A percentile compares a stretch with the other conserved stretches of the same genome.
Evolutionary conservation across 2,113 vertebrate species (phyloP).

Genomic region (Pygoscelis antarcticus): DNA sequence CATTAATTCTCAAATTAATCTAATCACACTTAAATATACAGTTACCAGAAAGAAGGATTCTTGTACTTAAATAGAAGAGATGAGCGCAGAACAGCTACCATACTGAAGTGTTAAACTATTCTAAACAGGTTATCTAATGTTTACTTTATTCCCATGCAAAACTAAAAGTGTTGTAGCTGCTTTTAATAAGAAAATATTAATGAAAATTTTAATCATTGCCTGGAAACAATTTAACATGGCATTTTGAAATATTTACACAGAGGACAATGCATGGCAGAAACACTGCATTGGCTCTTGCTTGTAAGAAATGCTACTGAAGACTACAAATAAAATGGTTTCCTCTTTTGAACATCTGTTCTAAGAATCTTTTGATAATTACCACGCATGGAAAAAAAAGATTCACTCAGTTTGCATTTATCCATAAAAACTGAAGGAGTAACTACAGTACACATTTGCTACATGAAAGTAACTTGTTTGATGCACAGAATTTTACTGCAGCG

Average conservation of each 20-base stretch:
- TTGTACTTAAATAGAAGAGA: neutral
- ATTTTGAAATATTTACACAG: neutral
- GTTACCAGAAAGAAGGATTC: neutral
- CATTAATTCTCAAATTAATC: neutral
- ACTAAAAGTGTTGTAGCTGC: neutral
- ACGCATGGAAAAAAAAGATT: conserved; percentile 75
- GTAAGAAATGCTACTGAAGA: neutral
- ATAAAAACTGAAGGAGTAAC: conserved; percentile 68
- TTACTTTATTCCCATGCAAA: neutral
- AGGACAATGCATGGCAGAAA: neutral
- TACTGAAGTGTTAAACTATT: neutral
- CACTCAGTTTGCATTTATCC: conserved; percentile 80
- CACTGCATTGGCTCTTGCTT: neutral
- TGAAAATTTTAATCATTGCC: neutral
- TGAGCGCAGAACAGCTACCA: neutral
- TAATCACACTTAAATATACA: neutral
- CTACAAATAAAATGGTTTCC: neutral
- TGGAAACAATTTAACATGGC: neutral
- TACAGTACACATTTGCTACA: conserved; percentile 66
- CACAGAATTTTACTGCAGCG: conserved; percentile 79
- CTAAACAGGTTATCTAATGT: neutral
- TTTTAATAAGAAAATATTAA: neutral
- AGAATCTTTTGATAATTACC: neutral
- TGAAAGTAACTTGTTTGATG: conserved; percentile 75
- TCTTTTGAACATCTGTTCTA: neutral